These are phyloP conservation scores for Numenius phaeopus DNA, from an alignment of 2,797 vertebrate species.

Conservation along the genomic window DNA sequence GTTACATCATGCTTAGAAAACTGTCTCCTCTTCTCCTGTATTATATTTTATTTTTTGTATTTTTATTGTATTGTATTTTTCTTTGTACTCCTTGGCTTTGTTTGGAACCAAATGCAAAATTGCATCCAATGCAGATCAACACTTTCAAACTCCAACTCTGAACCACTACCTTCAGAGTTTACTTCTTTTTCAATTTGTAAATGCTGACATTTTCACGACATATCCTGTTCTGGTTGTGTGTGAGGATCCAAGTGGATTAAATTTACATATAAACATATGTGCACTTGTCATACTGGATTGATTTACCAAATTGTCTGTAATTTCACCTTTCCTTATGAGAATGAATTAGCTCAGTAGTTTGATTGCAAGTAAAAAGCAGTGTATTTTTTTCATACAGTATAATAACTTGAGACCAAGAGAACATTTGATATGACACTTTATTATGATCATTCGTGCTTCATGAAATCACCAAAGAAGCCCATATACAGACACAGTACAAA, in stretches of 20 bases:
- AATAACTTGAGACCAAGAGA: not conserved
- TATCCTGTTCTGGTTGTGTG: not conserved
- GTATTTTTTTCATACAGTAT: not conserved
- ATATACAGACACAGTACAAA: not conserved
- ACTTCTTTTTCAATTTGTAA: not conserved
- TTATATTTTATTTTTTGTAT: not conserved
- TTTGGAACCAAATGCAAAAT: not conserved
- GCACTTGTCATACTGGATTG: not conserved
- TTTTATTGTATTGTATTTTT: not conserved
- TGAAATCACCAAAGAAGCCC: not conserved
- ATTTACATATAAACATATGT: not conserved
- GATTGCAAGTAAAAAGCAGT: not conserved
- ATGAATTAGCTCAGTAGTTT: not conserved
- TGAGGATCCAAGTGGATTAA: not conserved
- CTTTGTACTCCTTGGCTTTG: not conserved
- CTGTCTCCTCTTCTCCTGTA: not conserved
- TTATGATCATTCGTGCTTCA: not conserved
- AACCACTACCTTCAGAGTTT: not conserved
- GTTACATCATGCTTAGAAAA: not conserved
- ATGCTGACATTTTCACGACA: not conserved
- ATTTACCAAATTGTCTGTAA: not conserved
- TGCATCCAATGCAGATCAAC: not conserved
- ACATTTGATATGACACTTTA: not conserved
- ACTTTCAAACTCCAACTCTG: not conserved
- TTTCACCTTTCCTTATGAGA: not conserved